Evolutionary conservation across 2,888 invertebrate species (phyloP).

Genomic region (Caenorhabditis wallacei): DNA sequence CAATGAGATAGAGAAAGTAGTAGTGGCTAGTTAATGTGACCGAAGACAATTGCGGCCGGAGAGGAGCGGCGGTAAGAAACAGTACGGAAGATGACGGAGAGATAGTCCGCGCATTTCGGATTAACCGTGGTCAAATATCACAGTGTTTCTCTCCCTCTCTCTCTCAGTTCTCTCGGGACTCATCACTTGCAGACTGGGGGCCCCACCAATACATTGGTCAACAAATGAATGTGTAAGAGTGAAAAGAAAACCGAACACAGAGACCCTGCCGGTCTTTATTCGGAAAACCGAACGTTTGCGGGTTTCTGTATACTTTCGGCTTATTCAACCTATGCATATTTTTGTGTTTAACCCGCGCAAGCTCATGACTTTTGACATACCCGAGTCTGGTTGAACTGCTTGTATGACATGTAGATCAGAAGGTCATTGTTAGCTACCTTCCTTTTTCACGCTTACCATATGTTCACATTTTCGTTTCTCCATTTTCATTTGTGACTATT

Average conservation of each 20-base stretch:
- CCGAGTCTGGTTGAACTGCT: background rate
- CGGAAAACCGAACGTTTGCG: slow-evolving; percentile 51
- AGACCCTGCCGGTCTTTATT: slow-evolving; percentile 44
- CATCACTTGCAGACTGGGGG: slow-evolving; percentile 59
- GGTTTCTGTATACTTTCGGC: slow-evolving; percentile 55
- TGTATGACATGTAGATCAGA: slow-evolving; percentile 17
- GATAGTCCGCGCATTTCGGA: slow-evolving; percentile 64
- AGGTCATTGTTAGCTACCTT: slow-evolving; percentile 10
- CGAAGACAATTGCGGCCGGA: slow-evolving; percentile 61
- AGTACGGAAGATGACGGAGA: slow-evolving; percentile 63
- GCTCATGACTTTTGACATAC: slow-evolving; percentile 45
- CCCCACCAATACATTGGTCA: slow-evolving; percentile 49
- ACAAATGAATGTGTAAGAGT: slow-evolving; percentile 48
- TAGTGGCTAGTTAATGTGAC: slow-evolving; percentile 59
- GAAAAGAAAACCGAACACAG: slow-evolving; percentile 18
- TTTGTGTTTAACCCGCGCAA: slow-evolving; percentile 29
- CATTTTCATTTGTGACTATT: slow-evolving; percentile 24
- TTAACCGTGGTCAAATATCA: slow-evolving; percentile 66
- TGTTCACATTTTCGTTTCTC: background rate
- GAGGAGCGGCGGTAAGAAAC: slow-evolving; percentile 47
- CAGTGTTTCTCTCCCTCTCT: slow-evolving; percentile 48
- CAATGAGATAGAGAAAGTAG: slow-evolving; percentile 47
- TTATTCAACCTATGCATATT: slow-evolving; percentile 53
- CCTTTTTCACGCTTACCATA: background rate
- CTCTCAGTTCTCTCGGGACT: slow-evolving; percentile 22